Evolutionary conservation across 2,113 vertebrate genomes (phyloP).

Genomic region (Vulpes vulpes): DNA sequence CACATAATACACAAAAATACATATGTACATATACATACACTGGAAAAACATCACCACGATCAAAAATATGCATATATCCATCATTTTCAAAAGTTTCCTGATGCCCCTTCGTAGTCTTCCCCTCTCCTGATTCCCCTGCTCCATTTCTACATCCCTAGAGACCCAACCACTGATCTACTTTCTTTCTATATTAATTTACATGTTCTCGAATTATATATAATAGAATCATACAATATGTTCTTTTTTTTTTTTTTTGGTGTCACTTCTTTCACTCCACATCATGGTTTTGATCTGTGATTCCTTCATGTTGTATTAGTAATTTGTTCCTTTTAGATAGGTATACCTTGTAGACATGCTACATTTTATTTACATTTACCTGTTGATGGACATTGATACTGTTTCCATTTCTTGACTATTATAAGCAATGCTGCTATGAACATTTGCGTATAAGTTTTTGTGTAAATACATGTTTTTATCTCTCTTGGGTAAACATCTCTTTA

Average conservation of each 20-base stretch:
- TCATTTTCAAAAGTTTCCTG: not conserved
- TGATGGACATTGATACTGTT: not conserved
- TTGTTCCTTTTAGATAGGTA: not conserved
- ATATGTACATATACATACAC: not conserved
- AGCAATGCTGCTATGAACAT: not conserved
- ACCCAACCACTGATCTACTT: not conserved
- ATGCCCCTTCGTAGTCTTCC: not conserved
- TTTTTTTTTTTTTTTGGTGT: not conserved
- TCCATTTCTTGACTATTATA: not conserved
- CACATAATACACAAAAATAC: not conserved
- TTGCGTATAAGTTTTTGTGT: not conserved
- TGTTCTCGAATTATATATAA: not conserved
- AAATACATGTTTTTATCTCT: slow-evolving; percentile 7
- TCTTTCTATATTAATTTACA: not conserved
- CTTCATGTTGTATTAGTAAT: not conserved
- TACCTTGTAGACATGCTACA: not conserved
- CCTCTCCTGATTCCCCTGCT: not conserved
- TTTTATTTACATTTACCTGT: not conserved
- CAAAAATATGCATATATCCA: not conserved
- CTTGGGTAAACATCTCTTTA: not conserved
- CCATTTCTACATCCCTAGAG: not conserved
- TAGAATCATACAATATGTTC: not conserved
- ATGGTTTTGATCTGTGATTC: not conserved
- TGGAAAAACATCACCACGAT: not conserved
- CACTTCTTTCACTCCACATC: not conserved